Evolutionary conservation across 1,140 invertebrate genomes (phyloP).

Genomic region (Drosophila parabipectinata): DNA sequence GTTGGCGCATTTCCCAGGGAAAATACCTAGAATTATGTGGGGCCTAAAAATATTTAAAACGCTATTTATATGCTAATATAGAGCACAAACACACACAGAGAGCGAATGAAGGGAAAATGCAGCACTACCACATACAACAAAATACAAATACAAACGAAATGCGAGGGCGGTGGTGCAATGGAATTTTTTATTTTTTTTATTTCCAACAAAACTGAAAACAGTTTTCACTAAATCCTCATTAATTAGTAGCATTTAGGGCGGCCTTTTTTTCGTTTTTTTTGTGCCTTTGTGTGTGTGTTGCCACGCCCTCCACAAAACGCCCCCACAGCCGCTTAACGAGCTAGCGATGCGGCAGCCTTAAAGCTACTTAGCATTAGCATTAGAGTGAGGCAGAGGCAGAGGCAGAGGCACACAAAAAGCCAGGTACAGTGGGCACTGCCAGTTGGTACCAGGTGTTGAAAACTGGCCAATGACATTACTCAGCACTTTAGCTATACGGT

Average conservation of each 20-base stretch:
- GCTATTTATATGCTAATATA: slow-evolving; percentile 79
- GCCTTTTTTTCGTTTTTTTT: slow-evolving; percentile 46
- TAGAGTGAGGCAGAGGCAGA: slow-evolving; percentile 9
- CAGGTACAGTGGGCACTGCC: slow-evolving; percentile 56
- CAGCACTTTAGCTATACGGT: slow-evolving; percentile 39
- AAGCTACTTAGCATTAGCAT: slow-evolving; percentile 73
- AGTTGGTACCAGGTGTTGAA: slow-evolving; percentile 71
- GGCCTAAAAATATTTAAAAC: slow-evolving; percentile 74
- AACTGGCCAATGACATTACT: slow-evolving; percentile 67
- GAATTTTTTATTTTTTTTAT: slow-evolving; percentile 60
- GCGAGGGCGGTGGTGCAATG: slow-evolving; percentile 57
- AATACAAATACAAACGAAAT: slow-evolving; percentile 33
- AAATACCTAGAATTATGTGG: slow-evolving; percentile 69
- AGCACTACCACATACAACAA: slow-evolving; percentile 12
- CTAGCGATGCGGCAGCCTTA: slow-evolving; percentile 58
- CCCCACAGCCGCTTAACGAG: slow-evolving; percentile 42
- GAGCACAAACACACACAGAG: slow-evolving; percentile 35
- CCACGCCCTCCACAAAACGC: slow-evolving; percentile 47
- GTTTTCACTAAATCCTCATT: slow-evolving; percentile 82
- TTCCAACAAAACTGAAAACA: slow-evolving; percentile 51
- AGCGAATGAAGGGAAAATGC: not conserved
- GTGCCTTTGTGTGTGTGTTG: slow-evolving; percentile 24
- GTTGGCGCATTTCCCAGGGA: slow-evolving; percentile 16
- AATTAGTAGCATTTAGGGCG: slow-evolving; percentile 81
- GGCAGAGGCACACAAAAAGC: slow-evolving; percentile 6